Percentiles rank a stretch among this genome's conserved stretches.
These are phyloP conservation scores for Siniperca undulata DNA, from an alignment of 2,797 vertebrate species.

Conservation along the genomic window DNA sequence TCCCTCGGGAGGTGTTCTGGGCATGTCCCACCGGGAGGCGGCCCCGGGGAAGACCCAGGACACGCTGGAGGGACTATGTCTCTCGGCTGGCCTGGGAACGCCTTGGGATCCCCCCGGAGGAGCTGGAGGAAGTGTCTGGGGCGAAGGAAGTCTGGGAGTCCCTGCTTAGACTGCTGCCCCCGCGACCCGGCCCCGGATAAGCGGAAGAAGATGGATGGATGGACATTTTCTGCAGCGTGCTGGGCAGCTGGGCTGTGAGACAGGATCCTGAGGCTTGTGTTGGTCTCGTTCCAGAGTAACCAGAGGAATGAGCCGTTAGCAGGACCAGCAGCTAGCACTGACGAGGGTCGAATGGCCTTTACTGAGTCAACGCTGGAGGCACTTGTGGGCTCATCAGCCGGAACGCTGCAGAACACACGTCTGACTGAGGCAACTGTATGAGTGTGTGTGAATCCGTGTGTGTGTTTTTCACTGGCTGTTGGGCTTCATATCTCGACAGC, in stretches of 20 bases:
- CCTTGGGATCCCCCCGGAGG: no score
- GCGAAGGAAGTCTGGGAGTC: no score
- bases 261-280: constrained; percentile 39
- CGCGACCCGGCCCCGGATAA: no score
- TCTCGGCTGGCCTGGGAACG: no score
- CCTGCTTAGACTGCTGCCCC: no score
- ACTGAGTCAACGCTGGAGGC: constrained; percentile 55
- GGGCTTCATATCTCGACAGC: neutral
- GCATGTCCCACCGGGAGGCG: no score
- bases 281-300: constrained; percentile 68
- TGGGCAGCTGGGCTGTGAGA: constrained; percentile 25
- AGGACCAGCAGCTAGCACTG: constrained; percentile 48
- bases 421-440: constrained; percentile 35
- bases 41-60: no score
- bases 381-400: constrained; percentile 38
- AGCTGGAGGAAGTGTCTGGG: no score
- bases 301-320: constrained; percentile 63
- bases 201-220: no score
- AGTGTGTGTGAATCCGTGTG: neutral
- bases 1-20: no score
- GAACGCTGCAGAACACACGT: constrained; percentile 47
- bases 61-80: no score
- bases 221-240: constrained; percentile 39
- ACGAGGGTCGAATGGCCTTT: constrained; percentile 49
- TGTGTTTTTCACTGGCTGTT: constrained; percentile 6